Percentiles rank a stretch among this genome's conserved stretches.
Conservation (phyloP, 2,888 invertebrate species). For the Bombyx huttoni region DNA sequence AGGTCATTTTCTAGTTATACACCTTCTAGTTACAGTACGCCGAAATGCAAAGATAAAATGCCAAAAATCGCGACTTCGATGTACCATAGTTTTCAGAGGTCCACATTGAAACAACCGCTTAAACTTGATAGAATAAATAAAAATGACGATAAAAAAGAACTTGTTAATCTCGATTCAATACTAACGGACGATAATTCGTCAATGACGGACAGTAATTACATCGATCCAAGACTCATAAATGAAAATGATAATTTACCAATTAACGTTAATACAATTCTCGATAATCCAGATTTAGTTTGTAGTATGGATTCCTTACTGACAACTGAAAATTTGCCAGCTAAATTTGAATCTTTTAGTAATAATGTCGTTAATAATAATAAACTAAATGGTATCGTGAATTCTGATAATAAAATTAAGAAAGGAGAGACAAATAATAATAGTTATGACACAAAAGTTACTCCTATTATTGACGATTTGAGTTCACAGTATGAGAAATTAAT, state of each 20-base stretch:
- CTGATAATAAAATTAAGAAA: slow-evolving; percentile 24
- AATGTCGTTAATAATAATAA: slow-evolving; percentile 38
- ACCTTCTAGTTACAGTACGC: slow-evolving; percentile 54
- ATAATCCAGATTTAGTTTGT: slow-evolving; percentile 65
- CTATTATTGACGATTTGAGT: slow-evolving; percentile 54
- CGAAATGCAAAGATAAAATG: slow-evolving; percentile 61
- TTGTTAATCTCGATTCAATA: slow-evolving; percentile 63
- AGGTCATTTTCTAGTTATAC: slow-evolving; percentile 60
- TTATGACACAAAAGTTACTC: slow-evolving; percentile 26
- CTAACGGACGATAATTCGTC: slow-evolving; percentile 53
- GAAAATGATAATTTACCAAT: slow-evolving; percentile 79
- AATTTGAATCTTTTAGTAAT: slow-evolving; percentile 57
- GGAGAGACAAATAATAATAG: slow-evolving; percentile 31
- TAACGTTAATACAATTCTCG: slow-evolving; percentile 62
- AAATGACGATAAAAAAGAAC: slow-evolving; percentile 46
- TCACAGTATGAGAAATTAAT: slow-evolving; percentile 68
- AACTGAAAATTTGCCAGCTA: slow-evolving; percentile 62
- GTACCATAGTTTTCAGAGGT: slow-evolving; percentile 63
- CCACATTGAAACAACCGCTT: slow-evolving; percentile 51
- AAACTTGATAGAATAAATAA: slow-evolving; percentile 62
- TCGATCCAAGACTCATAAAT: slow-evolving; percentile 77
- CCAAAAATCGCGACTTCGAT: slow-evolving; percentile 62
- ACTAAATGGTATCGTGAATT: slow-evolving; percentile 28
- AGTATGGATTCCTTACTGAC: slow-evolving; percentile 66
- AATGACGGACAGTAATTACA: slow-evolving; percentile 65